Evolutionary conservation across 2,113 vertebrate species (phyloP), one percentile per base, ranked within the genome.

Genomic region (Seriola quinqueradiata): DNA sequence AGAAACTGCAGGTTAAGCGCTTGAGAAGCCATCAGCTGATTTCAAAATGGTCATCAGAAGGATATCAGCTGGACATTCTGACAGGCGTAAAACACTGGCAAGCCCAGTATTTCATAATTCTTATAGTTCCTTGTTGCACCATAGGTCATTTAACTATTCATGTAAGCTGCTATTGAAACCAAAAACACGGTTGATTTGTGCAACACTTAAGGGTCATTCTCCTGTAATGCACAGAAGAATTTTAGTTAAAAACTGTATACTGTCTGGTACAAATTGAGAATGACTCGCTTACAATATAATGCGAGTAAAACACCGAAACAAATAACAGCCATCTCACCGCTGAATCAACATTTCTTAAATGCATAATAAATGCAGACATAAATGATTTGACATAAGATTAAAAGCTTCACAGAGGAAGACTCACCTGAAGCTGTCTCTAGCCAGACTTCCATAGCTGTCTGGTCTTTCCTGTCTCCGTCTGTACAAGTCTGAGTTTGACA

Each of bases 401-500:
- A 71, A 55, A 66, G 42, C 58, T 13, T 68, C 34, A 50, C 2
- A 46, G 11, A 25, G 14, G 54, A n/a, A 13, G 19, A 84, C 97
- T 96, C 95, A 98, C 97, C 97, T 97, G 87, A 96, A 81, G 77
- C 90, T 95, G 75, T 94, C 95, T 71, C 94, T 90, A 0, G 92
- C 93, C 3, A 94, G 85, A 81, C 92, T 94, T 36, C 94, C 95
- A 94, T 95, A 88, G 81, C 97, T 97, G 85, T 98, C 97, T 0
- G 97, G 96, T 36, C 97, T 97, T 86, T 97, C 97, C 79, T 97
- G 95, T 90, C 97, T 95, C 70, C 97, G 96, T 84, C 97, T 94
- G 95, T 98, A 99, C 90, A 98, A 95, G 88, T 96, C 96, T 12
- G 97, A 99, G 50, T 98, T 95, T 52, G 96, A 96, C 90, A 99